Percentiles rank a stretch among this genome's conserved stretches.
Conservation (phyloP, 2,113 vertebrate species). For the Taxidea taxus region DNA sequence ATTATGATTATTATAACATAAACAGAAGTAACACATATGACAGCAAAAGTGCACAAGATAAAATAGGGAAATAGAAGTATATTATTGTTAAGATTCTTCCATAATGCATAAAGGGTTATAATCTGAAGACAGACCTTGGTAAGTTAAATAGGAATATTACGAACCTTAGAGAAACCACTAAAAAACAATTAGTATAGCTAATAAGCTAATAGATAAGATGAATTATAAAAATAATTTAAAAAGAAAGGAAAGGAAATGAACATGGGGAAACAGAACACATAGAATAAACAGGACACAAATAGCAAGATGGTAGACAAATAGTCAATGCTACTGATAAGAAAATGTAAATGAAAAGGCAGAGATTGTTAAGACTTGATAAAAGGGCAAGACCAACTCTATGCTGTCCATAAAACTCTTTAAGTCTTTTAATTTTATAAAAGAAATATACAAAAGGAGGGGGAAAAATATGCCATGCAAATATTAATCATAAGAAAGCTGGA, state of each 20-base stretch:
- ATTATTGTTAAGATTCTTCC: background rate
- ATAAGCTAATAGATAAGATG: background rate
- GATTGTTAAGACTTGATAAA: conserved; percentile 4
- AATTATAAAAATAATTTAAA: background rate
- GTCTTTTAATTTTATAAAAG: background rate
- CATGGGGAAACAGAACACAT: background rate
- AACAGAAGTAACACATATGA: background rate
- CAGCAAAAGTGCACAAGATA: background rate
- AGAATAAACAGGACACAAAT: background rate
- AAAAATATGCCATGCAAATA: background rate
- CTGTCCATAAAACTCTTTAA: background rate
- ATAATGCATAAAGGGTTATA: background rate
- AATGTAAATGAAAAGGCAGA: background rate
- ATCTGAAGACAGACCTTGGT: background rate
- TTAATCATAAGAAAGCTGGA: background rate
- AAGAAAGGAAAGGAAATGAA: background rate
- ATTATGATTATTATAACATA: background rate
- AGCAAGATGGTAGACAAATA: background rate
- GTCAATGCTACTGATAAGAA: background rate
- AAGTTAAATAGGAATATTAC: background rate
- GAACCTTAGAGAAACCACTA: background rate
- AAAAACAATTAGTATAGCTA: background rate
- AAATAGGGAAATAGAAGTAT: background rate
- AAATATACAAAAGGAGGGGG: background rate
- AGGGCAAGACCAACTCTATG: background rate